These are phyloP conservation scores for Mycetomoellerius zeteki DNA, from an alignment of 1,140 invertebrate species.

Conservation along the genomic window DNA sequence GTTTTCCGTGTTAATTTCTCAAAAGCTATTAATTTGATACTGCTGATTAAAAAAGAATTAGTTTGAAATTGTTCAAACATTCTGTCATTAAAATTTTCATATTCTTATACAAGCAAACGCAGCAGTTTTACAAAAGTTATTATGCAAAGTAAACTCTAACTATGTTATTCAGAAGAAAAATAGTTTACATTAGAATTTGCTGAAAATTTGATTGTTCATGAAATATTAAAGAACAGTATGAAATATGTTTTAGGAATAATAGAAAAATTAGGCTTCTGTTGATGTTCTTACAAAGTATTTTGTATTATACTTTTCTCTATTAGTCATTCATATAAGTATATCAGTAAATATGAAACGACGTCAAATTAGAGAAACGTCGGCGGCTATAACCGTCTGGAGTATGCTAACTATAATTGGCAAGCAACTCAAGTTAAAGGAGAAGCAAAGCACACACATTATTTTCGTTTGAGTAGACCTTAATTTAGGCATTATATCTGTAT, in stretches of 20 bases:
- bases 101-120: neutral
- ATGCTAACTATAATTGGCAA: slow-evolving; percentile 37
- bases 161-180: neutral
- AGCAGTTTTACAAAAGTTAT: neutral
- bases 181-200: neutral
- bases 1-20: neutral
- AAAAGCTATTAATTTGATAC: neutral
- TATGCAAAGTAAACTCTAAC: neutral
- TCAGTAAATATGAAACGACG: neutral
- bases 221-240: neutral
- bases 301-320: neutral
- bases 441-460: neutral
- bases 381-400: neutral
- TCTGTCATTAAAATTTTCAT: neutral
- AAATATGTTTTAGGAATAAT: neutral
- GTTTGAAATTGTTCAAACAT: neutral
- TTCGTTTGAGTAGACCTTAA: neutral
- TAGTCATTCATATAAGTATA: neutral
- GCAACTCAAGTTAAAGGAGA: neutral
- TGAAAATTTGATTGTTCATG: neutral
- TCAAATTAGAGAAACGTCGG: neutral
- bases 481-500: neutral
- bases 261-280: neutral
- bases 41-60: neutral
- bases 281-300: neutral